Base-by-base conservation (phyloP, 2,888 invertebrate genomes). In the Atethmia centrago region DNA sequence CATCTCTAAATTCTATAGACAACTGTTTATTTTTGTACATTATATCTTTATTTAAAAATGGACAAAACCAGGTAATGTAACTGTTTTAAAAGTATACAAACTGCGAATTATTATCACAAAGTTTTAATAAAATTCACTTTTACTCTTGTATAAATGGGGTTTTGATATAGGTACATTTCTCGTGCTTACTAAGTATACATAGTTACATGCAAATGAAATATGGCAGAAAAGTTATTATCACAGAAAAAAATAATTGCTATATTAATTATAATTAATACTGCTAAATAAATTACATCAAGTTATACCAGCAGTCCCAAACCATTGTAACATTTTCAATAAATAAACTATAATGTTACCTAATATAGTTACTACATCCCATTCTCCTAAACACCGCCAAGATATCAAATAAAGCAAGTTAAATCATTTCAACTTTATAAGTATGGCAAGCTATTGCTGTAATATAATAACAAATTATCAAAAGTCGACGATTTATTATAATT, bases 151-250 rank as follows among this genome's bases (percentile, higher is more conserved):
- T 47, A 42, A 28, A 63, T 69, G 83, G 83, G 83, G 85, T 82
- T 85, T 76, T 47, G 66, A 40, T 55, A 51, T 16, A 62, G 19
- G 8, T 64, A 76, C 49, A 68, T 78, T 83, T 80, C 74, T 72
- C 28, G 65, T 67, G 66, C 73, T 68, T 77, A 74, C 42, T 70
- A 64, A 56, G 49, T 76, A 75, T 42, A n/a, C 12, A 53, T 55
- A 71, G 65, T 77, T 71, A 49, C 70, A 63, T 80, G 72, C 71
- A 84, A 79, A 71, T 69, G 71, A 87, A 82, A 80, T 88, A 89
- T 91, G 92, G 92, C 90, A 89, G 87, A 91, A 88, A 89, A 83
- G 85, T 88, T 89, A 89, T 90, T 93, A 93, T 93, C 93, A 93
- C 93, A 93, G 93, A 90, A 84, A 85, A 70, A 83, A 83, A 87